Evolutionary conservation across 2,888 invertebrate species (phyloP).

Genomic region (Aethes cnicana): DNA sequence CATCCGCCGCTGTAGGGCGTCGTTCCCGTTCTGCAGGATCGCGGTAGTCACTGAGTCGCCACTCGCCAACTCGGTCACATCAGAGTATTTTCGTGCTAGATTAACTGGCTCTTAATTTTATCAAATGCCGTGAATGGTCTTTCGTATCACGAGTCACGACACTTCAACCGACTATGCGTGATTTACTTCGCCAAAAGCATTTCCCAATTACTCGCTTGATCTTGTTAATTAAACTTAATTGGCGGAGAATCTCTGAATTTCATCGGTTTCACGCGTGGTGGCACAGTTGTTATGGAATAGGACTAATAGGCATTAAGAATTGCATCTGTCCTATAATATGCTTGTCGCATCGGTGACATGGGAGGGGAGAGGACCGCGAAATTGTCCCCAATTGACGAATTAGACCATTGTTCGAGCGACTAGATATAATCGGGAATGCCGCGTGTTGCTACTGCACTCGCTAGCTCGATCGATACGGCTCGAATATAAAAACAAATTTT

Average conservation of each 20-base stretch:
- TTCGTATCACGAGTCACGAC: neutral
- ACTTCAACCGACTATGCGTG: slow-evolving; percentile 1
- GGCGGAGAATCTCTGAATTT: slow-evolving; percentile 51
- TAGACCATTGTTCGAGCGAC: slow-evolving; percentile 45
- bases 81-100: slow-evolving; percentile 55
- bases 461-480: neutral
- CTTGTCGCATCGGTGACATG: slow-evolving; percentile 56
- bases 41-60: slow-evolving; percentile 55
- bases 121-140: neutral
- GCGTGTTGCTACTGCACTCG: neutral
- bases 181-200: slow-evolving; percentile 1
- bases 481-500: neutral
- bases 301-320: slow-evolving; percentile 69
- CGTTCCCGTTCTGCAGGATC: slow-evolving; percentile 43
- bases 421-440: neutral
- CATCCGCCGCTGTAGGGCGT: slow-evolving; percentile 14
- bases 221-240: slow-evolving; percentile 43
- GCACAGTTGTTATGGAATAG: slow-evolving; percentile 54
- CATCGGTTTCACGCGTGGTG: slow-evolving; percentile 49
- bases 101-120: slow-evolving; percentile 42
- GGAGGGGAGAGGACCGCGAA: slow-evolving; percentile 60
- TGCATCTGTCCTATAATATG: slow-evolving; percentile 64
- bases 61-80: slow-evolving; percentile 67
- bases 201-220: slow-evolving; percentile 35
- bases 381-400: slow-evolving; percentile 77